Base-by-base conservation (phyloP, 2,797 vertebrate genomes). In the Rhyacichthys aspro region DNA sequence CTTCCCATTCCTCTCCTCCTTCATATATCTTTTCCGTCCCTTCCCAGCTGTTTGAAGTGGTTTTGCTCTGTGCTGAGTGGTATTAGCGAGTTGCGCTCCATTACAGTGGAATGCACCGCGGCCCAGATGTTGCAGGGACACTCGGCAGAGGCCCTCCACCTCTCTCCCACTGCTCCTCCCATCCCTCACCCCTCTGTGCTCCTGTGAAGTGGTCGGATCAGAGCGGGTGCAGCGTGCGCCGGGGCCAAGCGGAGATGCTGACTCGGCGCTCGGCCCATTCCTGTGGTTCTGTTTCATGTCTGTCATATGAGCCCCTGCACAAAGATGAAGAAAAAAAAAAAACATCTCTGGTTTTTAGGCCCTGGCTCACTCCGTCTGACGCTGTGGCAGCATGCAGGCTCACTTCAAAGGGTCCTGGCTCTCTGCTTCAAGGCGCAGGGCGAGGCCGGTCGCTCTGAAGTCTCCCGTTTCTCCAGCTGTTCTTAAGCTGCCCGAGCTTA, bases 191-290 rank as follows among this genome's bases (percentile, higher is more conserved):
- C 78, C 63, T 72, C 76, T 59, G 43, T 14, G 67, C 52, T 66
- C 43, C 59, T 91, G 76, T 93, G 90, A 93, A 92, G 92, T 93
- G 92, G 92, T 92, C 83, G 76, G 41, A 81, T 85, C 88, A 78
- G 55, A 85, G 89, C 76, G 32, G 49, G 76, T 3, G 75, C 83
- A 77, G 76, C 79, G 53, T 83, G 83, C 71, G 78, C 79, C 72
- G 12, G 56, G 74, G 79, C 71, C 72, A 45, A 78, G 50, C 42
- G 63, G 74, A 84, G 82, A 85, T 84, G 91, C 89, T 90, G 90
- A 91, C 85, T 90, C 85, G 49, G 85, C 90, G 88, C 81, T 83
- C 74, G 47, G 81, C 60, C 89, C 90, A 90, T 92, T 92, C 90
- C 92, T 92, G 92, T 6, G 91, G 92, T 91, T 86, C 79, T 70